Conservation (phyloP, 2,797 vertebrate genomes). For the Chiloscyllium punctatum region DNA sequence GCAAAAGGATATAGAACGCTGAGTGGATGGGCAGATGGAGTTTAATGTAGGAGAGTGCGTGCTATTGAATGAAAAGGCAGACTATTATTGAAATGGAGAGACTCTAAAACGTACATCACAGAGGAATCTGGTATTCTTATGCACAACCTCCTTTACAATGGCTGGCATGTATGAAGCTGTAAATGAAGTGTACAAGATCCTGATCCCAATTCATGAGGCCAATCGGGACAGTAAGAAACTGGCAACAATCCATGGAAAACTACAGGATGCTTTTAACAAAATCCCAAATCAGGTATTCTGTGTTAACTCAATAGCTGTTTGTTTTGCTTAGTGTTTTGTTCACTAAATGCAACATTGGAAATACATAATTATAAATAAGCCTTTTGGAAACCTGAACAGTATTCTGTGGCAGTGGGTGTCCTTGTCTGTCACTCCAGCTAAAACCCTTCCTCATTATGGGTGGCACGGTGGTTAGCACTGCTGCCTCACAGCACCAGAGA, state of each 20-base stretch:
- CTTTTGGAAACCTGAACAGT: not conserved
- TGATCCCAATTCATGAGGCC: conserved; percentile 83
- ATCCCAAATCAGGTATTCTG: conserved; percentile 74
- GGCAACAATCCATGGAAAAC: conserved; percentile 73
- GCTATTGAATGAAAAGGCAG: too few species aligned
- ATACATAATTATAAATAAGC: not conserved
- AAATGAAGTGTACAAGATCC: conserved; percentile 86
- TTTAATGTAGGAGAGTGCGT: too few species aligned
- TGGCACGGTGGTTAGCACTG: too few species aligned
- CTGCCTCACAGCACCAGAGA: too few species aligned
- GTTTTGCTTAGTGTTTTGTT: not conserved
- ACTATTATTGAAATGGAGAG: too few species aligned
- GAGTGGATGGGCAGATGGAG: too few species aligned
- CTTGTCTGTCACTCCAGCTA: not conserved
- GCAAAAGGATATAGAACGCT: too few species aligned
- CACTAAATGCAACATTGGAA: not conserved
- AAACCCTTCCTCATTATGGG: not conserved
- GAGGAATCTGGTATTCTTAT: too few species aligned
- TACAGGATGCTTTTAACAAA: conserved; percentile 87
- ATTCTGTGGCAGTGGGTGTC: not conserved
- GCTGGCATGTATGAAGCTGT: conserved; percentile 85
- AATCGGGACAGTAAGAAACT: conserved; percentile 85
- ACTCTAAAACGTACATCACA: too few species aligned
- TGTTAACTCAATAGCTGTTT: too few species aligned
- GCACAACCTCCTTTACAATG: too few species aligned